Percentiles rank a stretch among this genome's conserved stretches.
Conservation (phyloP, 2,888 invertebrate genomes). For the Drosophila barbarae region DNA sequence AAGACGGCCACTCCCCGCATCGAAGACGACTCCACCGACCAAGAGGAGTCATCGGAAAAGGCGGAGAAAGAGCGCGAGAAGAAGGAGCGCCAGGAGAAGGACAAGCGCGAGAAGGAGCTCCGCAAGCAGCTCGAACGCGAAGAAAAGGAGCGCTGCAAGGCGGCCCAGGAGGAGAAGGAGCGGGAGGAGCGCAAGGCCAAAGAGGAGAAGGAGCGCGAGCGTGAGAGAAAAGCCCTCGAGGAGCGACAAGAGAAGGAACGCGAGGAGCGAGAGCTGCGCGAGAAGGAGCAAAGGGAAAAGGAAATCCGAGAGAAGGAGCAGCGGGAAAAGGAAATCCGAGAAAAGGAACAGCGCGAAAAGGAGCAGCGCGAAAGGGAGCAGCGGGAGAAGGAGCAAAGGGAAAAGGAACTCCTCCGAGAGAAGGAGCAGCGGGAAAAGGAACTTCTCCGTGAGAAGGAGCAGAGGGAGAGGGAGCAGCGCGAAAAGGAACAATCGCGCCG, state of each 20-base stretch:
- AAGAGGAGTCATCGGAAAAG: constrained; percentile 62
- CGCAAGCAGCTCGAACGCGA: constrained; percentile 65
- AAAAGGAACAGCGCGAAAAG: constrained; percentile 40
- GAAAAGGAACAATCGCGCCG: constrained; percentile 66
- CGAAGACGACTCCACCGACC: constrained; percentile 69
- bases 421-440: constrained; percentile 57
- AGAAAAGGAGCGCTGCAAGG: constrained; percentile 58
- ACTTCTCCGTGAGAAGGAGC: constrained; percentile 31
- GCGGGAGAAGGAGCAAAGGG: constrained; percentile 74
- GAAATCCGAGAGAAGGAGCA: constrained; percentile 45
- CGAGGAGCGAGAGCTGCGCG: constrained; percentile 46
- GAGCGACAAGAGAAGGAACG: constrained; percentile 39
- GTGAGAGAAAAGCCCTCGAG: constrained; percentile 37
- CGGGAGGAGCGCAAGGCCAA: constrained; percentile 60
- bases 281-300: constrained; percentile 49
- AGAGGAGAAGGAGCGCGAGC: constrained; percentile 58
- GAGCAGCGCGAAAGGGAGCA: constrained; percentile 51
- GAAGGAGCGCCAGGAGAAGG: constrained; percentile 57
- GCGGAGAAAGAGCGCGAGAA: constrained; percentile 54
- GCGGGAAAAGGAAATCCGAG: constrained; percentile 64
- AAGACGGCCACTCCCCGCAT: constrained; percentile 57
- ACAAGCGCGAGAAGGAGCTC: constrained; percentile 57
- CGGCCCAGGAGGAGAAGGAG: constrained; percentile 53
- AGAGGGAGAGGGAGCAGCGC: constrained; percentile 57
- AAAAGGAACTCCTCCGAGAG: constrained; percentile 73